Evolutionary conservation across 2,113 vertebrate genomes (phyloP).

Genomic region (Antechinus stuartii): DNA sequence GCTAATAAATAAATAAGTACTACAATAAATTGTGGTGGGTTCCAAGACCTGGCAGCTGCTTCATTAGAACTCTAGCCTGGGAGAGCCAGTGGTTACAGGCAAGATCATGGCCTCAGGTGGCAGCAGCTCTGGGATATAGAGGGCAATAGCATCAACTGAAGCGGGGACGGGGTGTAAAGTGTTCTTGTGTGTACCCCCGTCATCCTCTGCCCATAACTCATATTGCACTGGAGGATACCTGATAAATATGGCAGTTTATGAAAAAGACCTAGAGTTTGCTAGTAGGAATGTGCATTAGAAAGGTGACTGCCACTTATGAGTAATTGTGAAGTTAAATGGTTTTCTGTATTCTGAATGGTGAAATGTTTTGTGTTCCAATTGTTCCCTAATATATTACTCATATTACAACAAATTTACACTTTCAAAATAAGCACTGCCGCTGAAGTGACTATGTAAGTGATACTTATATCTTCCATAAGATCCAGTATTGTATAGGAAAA

Average conservation of each 20-base stretch:
- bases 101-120: neutral
- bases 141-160: neutral
- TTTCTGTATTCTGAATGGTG: neutral
- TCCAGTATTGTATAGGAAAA: neutral
- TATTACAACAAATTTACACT: neutral
- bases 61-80: neutral
- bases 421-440: neutral
- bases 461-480: neutral
- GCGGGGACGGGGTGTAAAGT: neutral
- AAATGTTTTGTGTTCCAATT: neutral
- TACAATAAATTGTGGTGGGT: neutral
- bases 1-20: neutral
- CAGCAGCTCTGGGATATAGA: neutral
- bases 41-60: neutral
- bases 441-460: neutral
- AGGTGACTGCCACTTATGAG: neutral
- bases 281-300: neutral
- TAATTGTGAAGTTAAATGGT: neutral
- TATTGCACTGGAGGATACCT: neutral
- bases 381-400: neutral
- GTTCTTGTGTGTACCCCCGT: neutral
- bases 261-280: neutral
- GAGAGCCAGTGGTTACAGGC: neutral
- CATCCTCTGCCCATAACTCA: neutral
- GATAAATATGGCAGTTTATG: neutral